Percentiles rank a stretch among this genome's conserved stretches.
Conservation (phyloP, 1,140 invertebrate genomes). For the Drosophila persimilis region DNA sequence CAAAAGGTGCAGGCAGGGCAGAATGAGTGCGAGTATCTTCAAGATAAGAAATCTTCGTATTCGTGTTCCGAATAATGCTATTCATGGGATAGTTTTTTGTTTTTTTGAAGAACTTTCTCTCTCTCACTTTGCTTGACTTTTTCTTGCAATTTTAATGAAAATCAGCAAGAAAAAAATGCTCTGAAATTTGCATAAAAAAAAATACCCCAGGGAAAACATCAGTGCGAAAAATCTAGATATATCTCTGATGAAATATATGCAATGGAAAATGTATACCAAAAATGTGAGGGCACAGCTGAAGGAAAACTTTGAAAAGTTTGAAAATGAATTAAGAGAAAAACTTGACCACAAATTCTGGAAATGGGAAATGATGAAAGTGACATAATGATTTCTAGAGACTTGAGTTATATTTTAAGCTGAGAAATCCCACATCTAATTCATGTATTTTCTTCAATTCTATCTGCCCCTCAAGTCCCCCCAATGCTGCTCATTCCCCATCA, state of each 20-base stretch:
- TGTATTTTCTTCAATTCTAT: neutral
- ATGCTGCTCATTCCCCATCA: slow-evolving; percentile 83
- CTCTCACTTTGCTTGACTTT: slow-evolving; percentile 14
- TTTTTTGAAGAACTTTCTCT: slow-evolving; percentile 44
- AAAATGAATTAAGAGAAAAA: slow-evolving; percentile 30
- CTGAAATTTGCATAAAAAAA: slow-evolving; percentile 39
- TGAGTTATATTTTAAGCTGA: too few species aligned
- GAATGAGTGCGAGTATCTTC: neutral
- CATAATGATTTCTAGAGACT: too few species aligned
- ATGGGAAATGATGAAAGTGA: neutral
- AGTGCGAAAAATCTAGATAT: slow-evolving; percentile 27
- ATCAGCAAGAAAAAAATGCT: slow-evolving; percentile 53
- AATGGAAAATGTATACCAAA: slow-evolving; percentile 22
- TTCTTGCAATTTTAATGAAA: slow-evolving; percentile 68
- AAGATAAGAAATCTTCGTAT: slow-evolving; percentile 23
- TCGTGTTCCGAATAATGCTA: slow-evolving; percentile 58
- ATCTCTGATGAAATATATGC: neutral
- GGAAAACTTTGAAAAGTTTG: slow-evolving; percentile 4
- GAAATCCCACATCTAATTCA: too few species aligned
- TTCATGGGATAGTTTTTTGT: slow-evolving; percentile 62
- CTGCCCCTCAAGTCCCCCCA: slow-evolving; percentile 63
- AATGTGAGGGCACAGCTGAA: slow-evolving; percentile 1
- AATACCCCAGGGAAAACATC: slow-evolving; percentile 10
- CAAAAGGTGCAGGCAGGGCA: slow-evolving; percentile 31
- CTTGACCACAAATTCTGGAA: slow-evolving; percentile 25